Conservation (phyloP, 2,888 invertebrate genomes). For the Ectemnius lituratus region DNA sequence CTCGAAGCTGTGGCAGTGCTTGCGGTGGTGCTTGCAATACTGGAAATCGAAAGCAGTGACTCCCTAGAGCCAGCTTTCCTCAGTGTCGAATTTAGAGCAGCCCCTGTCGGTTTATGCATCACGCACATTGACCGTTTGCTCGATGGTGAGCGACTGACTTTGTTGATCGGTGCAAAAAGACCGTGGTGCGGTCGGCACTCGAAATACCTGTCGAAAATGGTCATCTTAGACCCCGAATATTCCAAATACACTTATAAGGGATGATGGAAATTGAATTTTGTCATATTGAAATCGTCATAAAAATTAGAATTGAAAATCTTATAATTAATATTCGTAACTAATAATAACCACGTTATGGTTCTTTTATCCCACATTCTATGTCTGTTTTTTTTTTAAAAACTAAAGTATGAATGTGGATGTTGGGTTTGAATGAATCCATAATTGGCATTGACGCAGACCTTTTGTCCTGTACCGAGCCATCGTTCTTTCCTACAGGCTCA, state of each 20-base stretch:
- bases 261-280: no score
- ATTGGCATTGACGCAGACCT: conserved; percentile 81
- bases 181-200: conserved; percentile 94
- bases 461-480: conserved; percentile 94
- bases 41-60: conserved; percentile 84
- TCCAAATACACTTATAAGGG: no score
- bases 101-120: conserved; percentile 82
- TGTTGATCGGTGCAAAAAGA: conserved; percentile 94
- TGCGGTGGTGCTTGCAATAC: conserved; percentile 74
- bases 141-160: conserved; percentile 92
- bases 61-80: conserved; percentile 90
- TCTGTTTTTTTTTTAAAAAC: no score
- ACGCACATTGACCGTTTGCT: conserved; percentile 83
- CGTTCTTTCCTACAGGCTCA: conserved; percentile 96
- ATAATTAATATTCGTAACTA: no score
- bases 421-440: no score
- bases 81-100: conserved; percentile 80
- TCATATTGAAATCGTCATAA: no score
- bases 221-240: conserved; percentile 44
- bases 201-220: conserved; percentile 87
- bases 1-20: conserved; percentile 80
- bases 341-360: no score
- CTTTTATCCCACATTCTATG: no score
- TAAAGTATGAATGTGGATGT: no score
- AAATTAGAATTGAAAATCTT: no score